Conservation (phyloP, 2,888 invertebrate species). For the Trichogramma evanescens region DNA sequence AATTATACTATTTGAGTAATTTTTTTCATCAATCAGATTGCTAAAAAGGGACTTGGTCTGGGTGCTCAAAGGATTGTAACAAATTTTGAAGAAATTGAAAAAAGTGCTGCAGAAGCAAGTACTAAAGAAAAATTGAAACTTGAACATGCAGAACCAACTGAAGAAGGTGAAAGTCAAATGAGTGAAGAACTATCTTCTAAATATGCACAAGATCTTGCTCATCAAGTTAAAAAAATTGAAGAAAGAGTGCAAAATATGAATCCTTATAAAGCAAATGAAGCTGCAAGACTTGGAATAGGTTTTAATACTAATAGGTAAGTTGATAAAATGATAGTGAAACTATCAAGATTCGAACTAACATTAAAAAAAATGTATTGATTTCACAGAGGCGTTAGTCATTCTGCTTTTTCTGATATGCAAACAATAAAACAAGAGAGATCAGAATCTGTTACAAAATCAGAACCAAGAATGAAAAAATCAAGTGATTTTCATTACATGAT, state of each 20-base stretch:
- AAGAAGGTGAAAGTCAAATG: slow-evolving; percentile 60
- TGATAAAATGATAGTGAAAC: slow-evolving; percentile 2
- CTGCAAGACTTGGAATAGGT: slow-evolving; percentile 92
- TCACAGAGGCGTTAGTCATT: slow-evolving; percentile 69
- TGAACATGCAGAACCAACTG: slow-evolving; percentile 50
- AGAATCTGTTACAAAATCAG: slow-evolving; percentile 38
- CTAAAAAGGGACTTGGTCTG: slow-evolving; percentile 81
- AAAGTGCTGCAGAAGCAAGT: slow-evolving; percentile 74
- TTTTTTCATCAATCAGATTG: slow-evolving; percentile 51
- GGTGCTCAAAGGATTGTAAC: slow-evolving; percentile 93
- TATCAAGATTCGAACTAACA: not conserved
- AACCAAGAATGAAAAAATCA: slow-evolving; percentile 30
- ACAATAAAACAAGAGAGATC: slow-evolving; percentile 75
- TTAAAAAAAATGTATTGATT: not conserved
- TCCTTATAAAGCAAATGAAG: slow-evolving; percentile 77
- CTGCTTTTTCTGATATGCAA: slow-evolving; percentile 85
- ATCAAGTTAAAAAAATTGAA: slow-evolving; percentile 64
- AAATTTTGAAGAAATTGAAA: slow-evolving; percentile 92
- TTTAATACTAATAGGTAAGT: slow-evolving; percentile 54
- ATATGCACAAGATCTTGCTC: slow-evolving; percentile 59
- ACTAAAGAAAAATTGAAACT: slow-evolving; percentile 32
- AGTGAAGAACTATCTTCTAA: slow-evolving; percentile 65
- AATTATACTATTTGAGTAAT: slow-evolving; percentile 6
- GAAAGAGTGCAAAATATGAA: slow-evolving; percentile 66
- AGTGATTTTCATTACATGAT: slow-evolving; percentile 29